These are phyloP conservation scores for Hemitrygon akajei DNA, from an alignment of 2,797 vertebrate genomes.

Conservation along the genomic window DNA sequence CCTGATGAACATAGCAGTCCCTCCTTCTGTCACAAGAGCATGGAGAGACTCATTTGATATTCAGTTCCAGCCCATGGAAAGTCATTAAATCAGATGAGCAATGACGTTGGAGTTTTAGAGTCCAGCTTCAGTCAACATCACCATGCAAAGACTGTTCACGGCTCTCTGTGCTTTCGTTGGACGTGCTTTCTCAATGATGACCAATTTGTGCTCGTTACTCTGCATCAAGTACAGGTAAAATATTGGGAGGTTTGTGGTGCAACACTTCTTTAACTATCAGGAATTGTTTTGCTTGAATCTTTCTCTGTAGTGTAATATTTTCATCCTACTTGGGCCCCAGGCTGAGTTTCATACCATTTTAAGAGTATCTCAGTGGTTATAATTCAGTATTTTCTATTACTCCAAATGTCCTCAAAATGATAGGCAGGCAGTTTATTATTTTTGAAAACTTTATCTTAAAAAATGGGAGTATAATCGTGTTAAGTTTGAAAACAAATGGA, in stretches of 20 bases:
- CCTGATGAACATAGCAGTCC: slow-evolving; percentile 58
- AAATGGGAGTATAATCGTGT: slow-evolving; percentile 34
- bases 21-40: slow-evolving; percentile 62
- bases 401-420: background rate
- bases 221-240: slow-evolving; percentile 96
- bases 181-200: slow-evolving; percentile 74
- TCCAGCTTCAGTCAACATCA: slow-evolving; percentile 60
- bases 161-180: slow-evolving; percentile 57
- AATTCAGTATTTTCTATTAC: slow-evolving; percentile 39
- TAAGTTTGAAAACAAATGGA: slow-evolving; percentile 36
- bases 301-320: slow-evolving; percentile 22
- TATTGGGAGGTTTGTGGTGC: slow-evolving; percentile 19
- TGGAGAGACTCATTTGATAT: slow-evolving; percentile 71
- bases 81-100: slow-evolving; percentile 71
- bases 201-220: slow-evolving; percentile 87
- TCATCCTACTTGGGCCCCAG: slow-evolving; percentile 30
- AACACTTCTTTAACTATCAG: background rate
- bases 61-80: slow-evolving; percentile 73
- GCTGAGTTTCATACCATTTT: slow-evolving; percentile 41
- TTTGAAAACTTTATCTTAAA: background rate
- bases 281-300: background rate
- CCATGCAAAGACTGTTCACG: slow-evolving; percentile 62
- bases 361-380: slow-evolving; percentile 39
- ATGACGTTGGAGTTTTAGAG: slow-evolving; percentile 63
- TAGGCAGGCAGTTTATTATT: slow-evolving; percentile 38